Conservation (phyloP, 1,140 invertebrate genomes). For the Neuroterus valhalla region DNA sequence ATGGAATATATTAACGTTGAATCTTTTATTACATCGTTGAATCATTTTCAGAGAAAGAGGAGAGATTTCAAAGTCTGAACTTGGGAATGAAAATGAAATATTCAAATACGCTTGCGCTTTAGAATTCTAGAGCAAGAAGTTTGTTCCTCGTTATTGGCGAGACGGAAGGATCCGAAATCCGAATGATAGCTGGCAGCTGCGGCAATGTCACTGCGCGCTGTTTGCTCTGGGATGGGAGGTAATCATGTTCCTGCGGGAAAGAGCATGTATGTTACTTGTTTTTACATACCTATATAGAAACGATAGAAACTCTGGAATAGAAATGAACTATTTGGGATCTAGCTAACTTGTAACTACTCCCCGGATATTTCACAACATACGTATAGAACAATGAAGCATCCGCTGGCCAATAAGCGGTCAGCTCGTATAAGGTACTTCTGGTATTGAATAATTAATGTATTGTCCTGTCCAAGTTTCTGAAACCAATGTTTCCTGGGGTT, state of each 20-base stretch:
- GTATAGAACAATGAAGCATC: not conserved
- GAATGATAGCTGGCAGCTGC: slow-evolving; percentile 33
- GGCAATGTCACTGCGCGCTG: slow-evolving; percentile 56
- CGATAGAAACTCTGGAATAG: too few relatives aligned
- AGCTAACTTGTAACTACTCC: slow-evolving; percentile 3
- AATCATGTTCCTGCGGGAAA: slow-evolving; percentile 34
- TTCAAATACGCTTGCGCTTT: slow-evolving; percentile 22
- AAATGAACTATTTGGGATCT: not conserved
- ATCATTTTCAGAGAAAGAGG: not conserved
- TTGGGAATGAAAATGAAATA: slow-evolving; percentile 12
- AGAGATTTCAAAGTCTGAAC: not conserved
- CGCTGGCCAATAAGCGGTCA: slow-evolving; percentile 36
- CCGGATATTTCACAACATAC: not conserved
- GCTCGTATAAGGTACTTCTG: slow-evolving; percentile 37
- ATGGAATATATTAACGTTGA: not conserved
- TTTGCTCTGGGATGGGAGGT: slow-evolving; percentile 43
- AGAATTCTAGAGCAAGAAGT: not conserved
- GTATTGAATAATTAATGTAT: slow-evolving; percentile 51
- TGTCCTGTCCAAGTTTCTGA: slow-evolving; percentile 6
- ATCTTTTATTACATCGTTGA: slow-evolving; percentile 5
- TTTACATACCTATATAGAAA: not conserved
- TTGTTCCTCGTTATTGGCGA: slow-evolving; percentile 49
- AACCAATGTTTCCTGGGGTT: slow-evolving; percentile 14
- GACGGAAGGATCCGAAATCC: slow-evolving; percentile 35
- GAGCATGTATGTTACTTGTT: not conserved